A percentile compares a stretch with the other conserved stretches of the same genome.
Evolutionary conservation across 2,113 vertebrate genomes (phyloP).

Genomic region (Falco punctatus): DNA sequence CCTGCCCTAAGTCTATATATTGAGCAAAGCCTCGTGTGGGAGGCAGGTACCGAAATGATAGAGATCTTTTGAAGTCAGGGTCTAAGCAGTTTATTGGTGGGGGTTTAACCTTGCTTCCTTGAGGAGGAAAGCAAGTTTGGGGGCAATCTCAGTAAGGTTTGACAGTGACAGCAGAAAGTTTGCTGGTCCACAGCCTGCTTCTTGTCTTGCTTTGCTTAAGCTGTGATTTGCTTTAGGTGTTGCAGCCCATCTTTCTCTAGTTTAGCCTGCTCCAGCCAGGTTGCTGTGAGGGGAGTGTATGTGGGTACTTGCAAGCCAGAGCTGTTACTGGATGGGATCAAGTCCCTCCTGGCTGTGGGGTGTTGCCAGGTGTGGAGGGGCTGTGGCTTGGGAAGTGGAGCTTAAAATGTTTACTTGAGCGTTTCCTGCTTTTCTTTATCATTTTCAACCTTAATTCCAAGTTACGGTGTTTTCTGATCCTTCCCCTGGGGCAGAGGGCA

Average conservation of each 20-base stretch:
- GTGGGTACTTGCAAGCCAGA: not conserved
- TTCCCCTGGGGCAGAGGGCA: not conserved
- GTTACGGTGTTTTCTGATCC: not conserved
- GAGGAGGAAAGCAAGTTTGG: not conserved
- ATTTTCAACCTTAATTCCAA: not conserved
- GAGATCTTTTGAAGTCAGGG: not conserved
- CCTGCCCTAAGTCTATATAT: not conserved
- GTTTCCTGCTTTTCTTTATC: not conserved
- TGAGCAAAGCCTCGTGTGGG: not conserved
- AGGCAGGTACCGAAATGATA: not conserved
- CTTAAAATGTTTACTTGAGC: not conserved
- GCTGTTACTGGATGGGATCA: not conserved
- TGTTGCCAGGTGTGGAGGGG: not conserved
- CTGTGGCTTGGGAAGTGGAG: not conserved
- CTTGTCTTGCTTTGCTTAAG: not conserved
- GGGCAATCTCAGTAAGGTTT: not conserved
- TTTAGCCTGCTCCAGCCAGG: accelerated
- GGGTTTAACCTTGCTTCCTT: not conserved
- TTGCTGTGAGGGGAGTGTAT: accelerated
- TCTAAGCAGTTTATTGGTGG: not conserved
- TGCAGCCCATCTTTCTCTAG: not conserved
- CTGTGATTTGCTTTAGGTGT: not conserved
- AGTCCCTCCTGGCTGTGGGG: accelerated
- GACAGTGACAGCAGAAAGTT: not conserved
- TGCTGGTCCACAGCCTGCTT: not conserved